Evolutionary conservation across 2,113 vertebrate genomes (phyloP).

Genomic region (Balaeniceps rex): DNA sequence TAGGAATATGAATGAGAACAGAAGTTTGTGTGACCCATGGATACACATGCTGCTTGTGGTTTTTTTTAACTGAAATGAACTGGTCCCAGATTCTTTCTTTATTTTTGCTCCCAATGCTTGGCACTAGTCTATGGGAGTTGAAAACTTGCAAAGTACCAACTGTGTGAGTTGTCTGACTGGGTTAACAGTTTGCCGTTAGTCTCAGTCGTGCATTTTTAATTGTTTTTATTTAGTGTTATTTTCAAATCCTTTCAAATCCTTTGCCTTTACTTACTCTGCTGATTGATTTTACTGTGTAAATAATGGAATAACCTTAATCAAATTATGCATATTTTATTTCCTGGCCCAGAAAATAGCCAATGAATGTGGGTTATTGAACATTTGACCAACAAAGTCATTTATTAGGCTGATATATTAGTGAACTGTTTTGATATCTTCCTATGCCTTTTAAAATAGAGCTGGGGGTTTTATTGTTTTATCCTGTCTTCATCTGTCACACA

Average conservation of each 20-base stretch:
- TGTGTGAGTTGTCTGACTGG: background rate
- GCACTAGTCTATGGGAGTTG: background rate
- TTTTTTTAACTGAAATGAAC: background rate
- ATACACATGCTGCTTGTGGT: background rate
- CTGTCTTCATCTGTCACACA: background rate
- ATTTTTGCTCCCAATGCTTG: background rate
- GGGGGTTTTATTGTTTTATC: background rate
- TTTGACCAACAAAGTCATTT: background rate
- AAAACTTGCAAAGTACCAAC: background rate
- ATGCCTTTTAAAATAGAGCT: background rate
- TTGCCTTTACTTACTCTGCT: background rate
- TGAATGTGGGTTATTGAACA: background rate
- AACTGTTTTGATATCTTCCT: background rate
- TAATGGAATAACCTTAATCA: background rate
- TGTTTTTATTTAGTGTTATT: background rate
- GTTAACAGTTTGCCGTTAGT: background rate
- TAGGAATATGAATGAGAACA: background rate
- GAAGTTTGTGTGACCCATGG: background rate
- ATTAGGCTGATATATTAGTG: background rate
- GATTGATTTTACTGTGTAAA: background rate
- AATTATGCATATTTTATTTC: background rate
- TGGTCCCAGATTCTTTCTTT: background rate
- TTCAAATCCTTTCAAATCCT: background rate
- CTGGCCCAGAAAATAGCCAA: background rate
- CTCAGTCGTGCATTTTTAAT: background rate